These are phyloP conservation scores for Zeus faber DNA, from an alignment of 2,113 vertebrate species.

Conservation along the genomic window DNA sequence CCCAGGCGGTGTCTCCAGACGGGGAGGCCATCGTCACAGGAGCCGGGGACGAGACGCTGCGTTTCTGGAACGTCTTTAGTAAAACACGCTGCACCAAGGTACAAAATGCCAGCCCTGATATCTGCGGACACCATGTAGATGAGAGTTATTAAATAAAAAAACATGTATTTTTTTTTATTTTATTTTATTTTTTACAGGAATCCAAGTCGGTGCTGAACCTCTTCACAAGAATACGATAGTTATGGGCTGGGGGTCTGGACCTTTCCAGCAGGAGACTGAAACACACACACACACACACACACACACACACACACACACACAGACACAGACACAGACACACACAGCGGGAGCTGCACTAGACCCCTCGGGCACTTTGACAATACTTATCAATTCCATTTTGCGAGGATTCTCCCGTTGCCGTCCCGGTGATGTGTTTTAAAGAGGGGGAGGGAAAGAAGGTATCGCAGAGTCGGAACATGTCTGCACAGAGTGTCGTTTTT, in stretches of 20 bases:
- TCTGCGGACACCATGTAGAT: too few species aligned
- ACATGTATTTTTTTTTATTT: neutral
- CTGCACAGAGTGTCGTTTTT: too few species aligned
- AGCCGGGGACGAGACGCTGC: constrained; percentile 79
- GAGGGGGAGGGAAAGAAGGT: too few species aligned
- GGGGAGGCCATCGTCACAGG: constrained; percentile 82
- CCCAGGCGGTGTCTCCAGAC: constrained; percentile 78
- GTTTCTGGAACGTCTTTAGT: constrained; percentile 84
- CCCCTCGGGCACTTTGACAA: constrained; percentile 3
- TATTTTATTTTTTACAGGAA: constrained; percentile 58
- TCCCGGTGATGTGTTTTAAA: too few species aligned
- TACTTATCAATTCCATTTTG: too few species aligned
- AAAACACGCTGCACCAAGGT: constrained; percentile 84
- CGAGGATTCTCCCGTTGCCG: too few species aligned
- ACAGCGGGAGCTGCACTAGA: neutral
- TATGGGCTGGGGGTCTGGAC: constrained; percentile 8
- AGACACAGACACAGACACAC: constrained; percentile 1
- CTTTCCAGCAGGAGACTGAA: neutral
- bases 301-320: neutral
- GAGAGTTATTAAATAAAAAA: too few species aligned
- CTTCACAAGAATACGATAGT: constrained; percentile 81
- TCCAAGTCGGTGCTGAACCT: constrained; percentile 82
- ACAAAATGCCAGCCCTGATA: neutral
- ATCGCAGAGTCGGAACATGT: constrained; percentile 34
- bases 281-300: constrained; percentile 12